These are phyloP conservation scores for Macrosteles quadrilineatus DNA, from an alignment of 1,140 invertebrate species.

Conservation along the genomic window DNA sequence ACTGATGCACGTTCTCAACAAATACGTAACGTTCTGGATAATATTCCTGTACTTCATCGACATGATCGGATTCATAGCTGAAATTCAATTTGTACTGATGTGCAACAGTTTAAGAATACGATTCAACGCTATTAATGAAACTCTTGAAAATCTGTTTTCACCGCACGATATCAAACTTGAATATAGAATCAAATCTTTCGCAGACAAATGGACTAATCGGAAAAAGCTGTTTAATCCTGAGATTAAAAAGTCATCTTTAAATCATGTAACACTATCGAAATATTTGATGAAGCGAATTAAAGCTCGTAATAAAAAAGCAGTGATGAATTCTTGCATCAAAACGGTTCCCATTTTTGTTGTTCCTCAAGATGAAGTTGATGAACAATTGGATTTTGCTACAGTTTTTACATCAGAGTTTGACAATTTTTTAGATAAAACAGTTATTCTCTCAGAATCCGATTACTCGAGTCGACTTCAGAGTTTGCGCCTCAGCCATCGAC, in stretches of 20 bases:
- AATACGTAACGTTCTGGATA: background rate
- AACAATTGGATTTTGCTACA: background rate
- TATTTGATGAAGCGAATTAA: background rate
- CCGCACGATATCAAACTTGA: background rate
- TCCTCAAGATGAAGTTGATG: background rate
- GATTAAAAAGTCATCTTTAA: no score
- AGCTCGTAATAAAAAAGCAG: background rate
- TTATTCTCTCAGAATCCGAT: background rate
- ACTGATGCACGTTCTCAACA: background rate
- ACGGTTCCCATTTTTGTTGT: background rate
- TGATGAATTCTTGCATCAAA: background rate
- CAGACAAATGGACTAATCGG: background rate
- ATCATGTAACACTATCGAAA: no score
- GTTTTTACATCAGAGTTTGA: background rate
- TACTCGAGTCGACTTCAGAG: background rate
- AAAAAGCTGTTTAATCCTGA: background rate
- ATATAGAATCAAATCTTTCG: background rate
- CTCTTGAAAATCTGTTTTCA: background rate
- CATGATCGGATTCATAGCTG: background rate
- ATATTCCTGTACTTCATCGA: background rate
- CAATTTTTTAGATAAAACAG: background rate
- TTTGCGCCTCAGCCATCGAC: background rate
- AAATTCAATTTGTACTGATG: conserved; percentile 12
- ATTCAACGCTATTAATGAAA: background rate
- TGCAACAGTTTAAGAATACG: background rate